Evolutionary conservation across 1,140 invertebrate species (phyloP), one percentile per base, ranked within the genome.

Genomic region (Grapholita molesta): DNA sequence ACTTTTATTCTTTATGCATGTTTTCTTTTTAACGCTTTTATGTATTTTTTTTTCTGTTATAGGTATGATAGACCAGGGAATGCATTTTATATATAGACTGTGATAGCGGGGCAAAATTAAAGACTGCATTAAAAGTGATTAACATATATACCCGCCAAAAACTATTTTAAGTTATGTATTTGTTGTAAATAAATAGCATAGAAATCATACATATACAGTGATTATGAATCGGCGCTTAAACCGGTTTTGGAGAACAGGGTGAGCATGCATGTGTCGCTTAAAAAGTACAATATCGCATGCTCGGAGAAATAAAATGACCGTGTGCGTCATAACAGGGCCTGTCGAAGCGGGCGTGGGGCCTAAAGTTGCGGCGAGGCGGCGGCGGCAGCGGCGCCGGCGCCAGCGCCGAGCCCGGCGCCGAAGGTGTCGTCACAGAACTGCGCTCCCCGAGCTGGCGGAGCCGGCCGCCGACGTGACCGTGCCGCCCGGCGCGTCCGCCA

Each of bases 321-420:
- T 86, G 68, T 82, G 70, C 74, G 67, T 64, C 70, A 68, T 74
- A 74, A 72, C 84, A 91, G 89, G 89, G 89, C 23, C 72, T 89
- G 70, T 85, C 85, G 70, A 89, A 89, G 76, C 81, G 86, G 52
- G 93, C 94, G 0, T 95, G 95, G 94, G 94, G 94, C 3, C 68
- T 88, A 75, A 87, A 89, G 73, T 70, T 90, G 70, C 80, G 86
- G 25, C 85, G 88, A n/a, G 88, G 85, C 6, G 80, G 84, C 21
- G 69, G 72, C 61, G 76, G 76, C 23, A 70, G 77, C 28, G 69
- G 73, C 4, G 69, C 73, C n/a, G 77, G 78, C 28, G 69, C 73
- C 53, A 73, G 76, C 33, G 70, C 64, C 15, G 85, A 85, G 57
- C 76, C 86, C 18, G 77, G 82, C 53, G 77, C 74, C 38, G 88